Percentiles rank a stretch among this genome's conserved stretches.
Evolutionary conservation across 2,797 vertebrate species (phyloP).

Genomic region (Emys orbicularis): DNA sequence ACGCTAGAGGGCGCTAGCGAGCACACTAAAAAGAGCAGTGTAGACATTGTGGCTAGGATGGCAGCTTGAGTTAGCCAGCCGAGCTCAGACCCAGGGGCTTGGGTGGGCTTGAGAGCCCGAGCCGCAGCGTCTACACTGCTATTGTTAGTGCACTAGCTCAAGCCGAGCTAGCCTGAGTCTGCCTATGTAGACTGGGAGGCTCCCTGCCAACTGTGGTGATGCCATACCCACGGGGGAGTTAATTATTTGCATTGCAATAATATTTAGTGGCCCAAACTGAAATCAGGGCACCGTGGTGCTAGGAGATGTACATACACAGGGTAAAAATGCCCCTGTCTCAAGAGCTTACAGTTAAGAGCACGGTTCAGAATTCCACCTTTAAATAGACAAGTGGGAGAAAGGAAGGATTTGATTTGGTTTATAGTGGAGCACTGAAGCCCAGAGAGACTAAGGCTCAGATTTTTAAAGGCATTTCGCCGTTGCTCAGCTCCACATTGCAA

Average conservation of each 20-base stretch:
- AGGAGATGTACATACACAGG: fast-evolving
- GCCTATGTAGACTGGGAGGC: too few species aligned
- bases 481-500: background rate
- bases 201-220: too few species aligned
- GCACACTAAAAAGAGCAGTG: too few species aligned
- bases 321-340: background rate
- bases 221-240: too few species aligned
- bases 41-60: too few species aligned
- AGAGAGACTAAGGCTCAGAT: background rate
- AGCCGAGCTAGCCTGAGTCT: too few species aligned
- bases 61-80: background rate
- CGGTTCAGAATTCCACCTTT: background rate
- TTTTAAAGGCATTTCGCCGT: background rate
- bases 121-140: too few species aligned
- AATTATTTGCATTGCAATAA: background rate
- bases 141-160: too few species aligned
- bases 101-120: too few species aligned
- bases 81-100: background rate
- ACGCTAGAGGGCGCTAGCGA: too few species aligned
- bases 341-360: background rate
- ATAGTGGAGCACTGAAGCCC: background rate
- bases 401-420: background rate
- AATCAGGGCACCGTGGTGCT: background rate
- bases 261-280: fast-evolving
- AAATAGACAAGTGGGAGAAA: background rate